Base-by-base conservation (phyloP, 2,888 invertebrate genomes). In the Stratiomys singularior region DNA sequence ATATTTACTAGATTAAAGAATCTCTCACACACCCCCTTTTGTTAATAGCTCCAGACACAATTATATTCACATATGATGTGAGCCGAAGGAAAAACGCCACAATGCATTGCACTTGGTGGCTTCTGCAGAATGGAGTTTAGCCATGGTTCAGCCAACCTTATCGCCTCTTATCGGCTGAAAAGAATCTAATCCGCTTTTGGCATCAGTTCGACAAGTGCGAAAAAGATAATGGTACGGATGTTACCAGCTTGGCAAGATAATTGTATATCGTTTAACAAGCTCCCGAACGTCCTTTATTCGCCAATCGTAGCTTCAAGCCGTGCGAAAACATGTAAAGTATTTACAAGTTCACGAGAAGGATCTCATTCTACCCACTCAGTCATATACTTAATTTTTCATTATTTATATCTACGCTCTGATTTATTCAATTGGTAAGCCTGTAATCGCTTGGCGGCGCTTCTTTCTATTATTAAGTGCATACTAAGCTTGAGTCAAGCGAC, bases 161-260 rank as follows among this genome's bases (percentile, higher is more conserved):
- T 74, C 74, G 58, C 3, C 11, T 18, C 37, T 37, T 74, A 74
- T 74, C 74, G 74, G 28, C 60, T 30, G 7, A 5, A 74, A 44
- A 60, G 37, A 74, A 74, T 74, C 74, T 74, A 74, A 74, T 74
- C 74, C 74, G 74, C 74, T 58, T 58, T 74, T 74, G 60, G 58
- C 58, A 58, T 74, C 74, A 74, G 18, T 74, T 58, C 74, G 74
- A 58, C 74, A 74, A 74, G 74, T 58, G 74, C 58, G 23, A 60
- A 60, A 58, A 15, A 74, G 74, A 52, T 74, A 30, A 5, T 27
- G 28, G 58, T 30, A 28, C 21, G 37, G 25, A 37, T 21, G 74
- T 58, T 58, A 21, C 72, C 56, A 27, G n/a, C 13, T 37, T 58
- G 25, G 28, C 5, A 5, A 47, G 23, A 4, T 27, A 2, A 46